Conservation (phyloP, 1,140 invertebrate genomes). For the Spodoptera frugiperda region DNA sequence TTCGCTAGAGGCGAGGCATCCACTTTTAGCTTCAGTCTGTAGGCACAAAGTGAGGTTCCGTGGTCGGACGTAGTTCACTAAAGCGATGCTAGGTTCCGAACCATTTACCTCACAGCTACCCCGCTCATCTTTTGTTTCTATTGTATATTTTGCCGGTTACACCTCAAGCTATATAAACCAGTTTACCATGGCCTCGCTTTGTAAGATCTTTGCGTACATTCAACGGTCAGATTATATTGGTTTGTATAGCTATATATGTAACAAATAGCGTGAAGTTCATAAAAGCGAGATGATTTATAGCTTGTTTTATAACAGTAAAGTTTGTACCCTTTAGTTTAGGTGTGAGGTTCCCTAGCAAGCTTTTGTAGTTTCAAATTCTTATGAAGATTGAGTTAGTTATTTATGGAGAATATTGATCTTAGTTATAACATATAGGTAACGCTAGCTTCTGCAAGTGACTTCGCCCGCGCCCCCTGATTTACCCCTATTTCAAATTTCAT, state of each 20-base stretch:
- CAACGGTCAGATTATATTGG: too few species aligned
- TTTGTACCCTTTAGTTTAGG: neutral
- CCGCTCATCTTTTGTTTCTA: slow-evolving; percentile 52
- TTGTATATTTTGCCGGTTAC: neutral
- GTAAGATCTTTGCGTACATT: too few species aligned
- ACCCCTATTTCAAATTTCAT: too few species aligned
- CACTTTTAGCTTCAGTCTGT: slow-evolving; percentile 4
- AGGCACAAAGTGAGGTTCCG: slow-evolving; percentile 35
- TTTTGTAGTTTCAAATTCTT: too few species aligned
- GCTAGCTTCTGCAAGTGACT: too few species aligned
- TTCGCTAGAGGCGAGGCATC: slow-evolving; percentile 6
- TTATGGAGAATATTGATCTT: neutral
- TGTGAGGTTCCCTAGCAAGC: neutral
- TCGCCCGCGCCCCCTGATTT: too few species aligned
- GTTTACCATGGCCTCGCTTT: too few species aligned
- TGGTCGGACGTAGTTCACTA: slow-evolving; percentile 42
- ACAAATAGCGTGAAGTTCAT: slow-evolving; percentile 32
- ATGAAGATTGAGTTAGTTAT: neutral
- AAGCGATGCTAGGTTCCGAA: slow-evolving; percentile 55
- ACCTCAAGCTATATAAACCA: too few species aligned
- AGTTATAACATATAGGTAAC: too few species aligned
- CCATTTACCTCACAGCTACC: slow-evolving; percentile 53
- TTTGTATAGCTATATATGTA: too few species aligned
- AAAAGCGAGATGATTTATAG: slow-evolving; percentile 25
- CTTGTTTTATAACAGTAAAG: slow-evolving; percentile 18